Conservation (phyloP, 2,797 vertebrate species). For the Peromyscus nudipes region DNA sequence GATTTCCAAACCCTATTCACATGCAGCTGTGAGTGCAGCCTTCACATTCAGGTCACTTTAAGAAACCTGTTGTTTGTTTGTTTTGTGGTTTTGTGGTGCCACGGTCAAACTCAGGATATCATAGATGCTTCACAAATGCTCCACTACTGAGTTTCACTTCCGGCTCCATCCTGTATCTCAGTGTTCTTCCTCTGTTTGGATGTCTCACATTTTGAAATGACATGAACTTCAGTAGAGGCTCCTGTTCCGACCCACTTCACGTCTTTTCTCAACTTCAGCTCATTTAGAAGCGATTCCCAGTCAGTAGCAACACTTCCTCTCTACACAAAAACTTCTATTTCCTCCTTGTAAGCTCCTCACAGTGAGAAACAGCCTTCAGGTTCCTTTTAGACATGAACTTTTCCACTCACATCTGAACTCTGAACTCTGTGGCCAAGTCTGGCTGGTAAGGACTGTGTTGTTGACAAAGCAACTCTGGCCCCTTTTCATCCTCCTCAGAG, state of each 20-base stretch:
- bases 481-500: background rate
- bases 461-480: background rate
- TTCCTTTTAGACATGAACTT: background rate
- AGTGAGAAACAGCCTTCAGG: background rate
- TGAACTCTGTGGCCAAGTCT: background rate
- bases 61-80: background rate
- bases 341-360: background rate
- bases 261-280: conserved; percentile 9
- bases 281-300: background rate
- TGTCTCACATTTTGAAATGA: background rate
- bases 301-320: background rate
- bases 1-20: background rate
- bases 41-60: background rate
- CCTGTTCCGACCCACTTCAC: background rate
- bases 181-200: background rate
- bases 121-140: background rate
- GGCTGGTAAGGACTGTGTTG: background rate
- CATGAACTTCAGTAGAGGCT: background rate
- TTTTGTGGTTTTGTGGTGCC: background rate
- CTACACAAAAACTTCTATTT: background rate
- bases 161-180: background rate
- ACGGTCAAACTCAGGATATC: background rate
- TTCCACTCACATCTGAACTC: background rate
- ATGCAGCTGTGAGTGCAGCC: background rate
- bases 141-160: background rate